A percentile compares a stretch with the other conserved stretches of the same genome.
phyloP scores from a whole-genome alignment of 1,140 invertebrate species.

The Phymastichus coffea region DNA sequence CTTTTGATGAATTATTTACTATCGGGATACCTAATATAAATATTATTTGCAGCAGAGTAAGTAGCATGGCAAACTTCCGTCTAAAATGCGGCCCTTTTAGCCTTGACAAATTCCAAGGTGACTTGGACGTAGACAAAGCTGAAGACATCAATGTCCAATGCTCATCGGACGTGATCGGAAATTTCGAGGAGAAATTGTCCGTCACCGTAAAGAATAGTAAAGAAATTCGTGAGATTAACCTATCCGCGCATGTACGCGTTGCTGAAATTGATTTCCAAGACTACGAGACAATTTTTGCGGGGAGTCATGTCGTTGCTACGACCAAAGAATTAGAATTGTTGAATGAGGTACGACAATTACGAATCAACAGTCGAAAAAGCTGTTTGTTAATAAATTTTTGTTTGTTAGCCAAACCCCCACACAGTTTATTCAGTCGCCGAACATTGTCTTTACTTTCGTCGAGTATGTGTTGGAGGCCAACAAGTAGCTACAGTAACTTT shows the following conservation, averaged over 20 bases:
- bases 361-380: too few species aligned
- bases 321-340: conserved; percentile 36
- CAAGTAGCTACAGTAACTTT: not conserved
- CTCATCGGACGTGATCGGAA: not conserved
- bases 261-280: conserved; percentile 41
- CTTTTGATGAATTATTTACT: not conserved
- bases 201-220: not conserved
- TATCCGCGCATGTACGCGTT: conserved; percentile 31
- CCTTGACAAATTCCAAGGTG: not conserved
- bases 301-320: conserved; percentile 39
- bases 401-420: not conserved
- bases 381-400: not conserved
- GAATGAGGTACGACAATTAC: conserved; percentile 31
- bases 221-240: too few species aligned
- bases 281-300: conserved; percentile 38
- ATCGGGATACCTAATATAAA: not conserved
- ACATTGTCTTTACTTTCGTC: conserved; percentile 1
- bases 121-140: not conserved
- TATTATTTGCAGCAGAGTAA: too few species aligned
- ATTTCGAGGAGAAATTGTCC: conserved; percentile 22
- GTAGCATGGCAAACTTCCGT: not conserved
- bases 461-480: conserved; percentile 5
- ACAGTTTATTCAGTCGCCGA: not conserved
- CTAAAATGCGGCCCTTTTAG: conserved; percentile 3
- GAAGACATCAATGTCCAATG: not conserved